Conservation (phyloP, 2,797 vertebrate species). For the Choloepus didactylus region DNA sequence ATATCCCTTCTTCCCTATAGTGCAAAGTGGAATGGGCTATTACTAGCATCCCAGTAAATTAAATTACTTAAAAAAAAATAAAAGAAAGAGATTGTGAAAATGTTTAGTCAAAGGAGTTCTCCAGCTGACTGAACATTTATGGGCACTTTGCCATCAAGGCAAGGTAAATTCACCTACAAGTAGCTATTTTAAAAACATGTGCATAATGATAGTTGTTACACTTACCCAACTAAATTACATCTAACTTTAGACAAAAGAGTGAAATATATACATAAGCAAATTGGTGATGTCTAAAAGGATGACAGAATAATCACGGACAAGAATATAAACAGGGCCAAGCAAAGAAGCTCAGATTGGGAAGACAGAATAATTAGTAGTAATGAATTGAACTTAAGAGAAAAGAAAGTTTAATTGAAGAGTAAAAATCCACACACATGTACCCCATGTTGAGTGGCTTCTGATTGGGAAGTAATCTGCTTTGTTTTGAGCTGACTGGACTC, state of each 20-base stretch:
- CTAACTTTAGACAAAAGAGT: conserved; percentile 66
- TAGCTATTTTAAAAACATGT: conserved; percentile 74
- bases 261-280: neutral
- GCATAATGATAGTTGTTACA: conserved; percentile 76
- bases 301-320: neutral
- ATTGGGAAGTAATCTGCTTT: neutral
- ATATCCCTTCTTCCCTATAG: conserved; percentile 69
- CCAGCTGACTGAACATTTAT: conserved; percentile 70
- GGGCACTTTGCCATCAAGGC: conserved; percentile 50
- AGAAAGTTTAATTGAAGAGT: neutral
- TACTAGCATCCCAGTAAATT: conserved; percentile 76
- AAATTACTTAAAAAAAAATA: conserved; percentile 65
- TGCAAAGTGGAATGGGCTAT: conserved; percentile 75
- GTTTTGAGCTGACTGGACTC: neutral
- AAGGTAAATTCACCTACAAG: conserved; percentile 77
- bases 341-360: neutral
- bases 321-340: neutral
- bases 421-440: neutral
- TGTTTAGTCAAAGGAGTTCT: conserved; percentile 44
- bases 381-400: neutral
- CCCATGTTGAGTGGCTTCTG: neutral
- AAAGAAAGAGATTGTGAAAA: conserved; percentile 1
- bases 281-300: neutral
- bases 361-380: conserved; percentile 56
- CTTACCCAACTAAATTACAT: conserved; percentile 71